Evolutionary conservation across 2,113 vertebrate species (phyloP), one percentile per base, ranked within the genome.

Genomic region (Lepidothrix coronata): DNA sequence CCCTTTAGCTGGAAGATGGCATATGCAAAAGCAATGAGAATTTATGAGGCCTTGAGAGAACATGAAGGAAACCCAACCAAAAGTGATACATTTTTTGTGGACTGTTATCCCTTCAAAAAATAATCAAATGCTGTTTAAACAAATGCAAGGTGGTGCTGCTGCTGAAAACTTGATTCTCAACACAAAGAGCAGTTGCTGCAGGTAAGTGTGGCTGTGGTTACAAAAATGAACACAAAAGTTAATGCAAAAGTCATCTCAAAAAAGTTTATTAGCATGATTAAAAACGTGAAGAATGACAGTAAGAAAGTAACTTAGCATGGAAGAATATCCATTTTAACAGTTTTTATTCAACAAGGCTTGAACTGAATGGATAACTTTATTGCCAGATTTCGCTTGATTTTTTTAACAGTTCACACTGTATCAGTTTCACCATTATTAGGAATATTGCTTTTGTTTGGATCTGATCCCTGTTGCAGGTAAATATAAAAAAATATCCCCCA

Each of bases 261-360:
- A 98, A 97, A 91, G 94, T 98, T 98, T 98, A 98, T 98, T 98
- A 98, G 97, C 97, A 98, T 98, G 98, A 98, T 98, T 98, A 98
- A 98, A 98, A 98, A 98, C 65, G 80, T 97, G 98, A 97, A 97
- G 95, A 98, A 93, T 93, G 97, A 98, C 97, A 98, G 91, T 91
- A 95, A 94, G 70, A 95, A 97, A 95, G 93, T 90, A 96, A 96
- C 61, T 97, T 94, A 96, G 96, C 96, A 97, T 94, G 96, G 97
- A 97, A 98, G 96, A 95, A 79, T 78, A 97, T 96, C 97, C 96
- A 92, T 96, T 97, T 97, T 91, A 97, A 97, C 89, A 95, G 85
- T 92, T 96, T 93, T 92, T 73, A 96, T 80, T 96, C 88, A 97
- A 95, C 97, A 96, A 81, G 33, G 85, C 58, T 95, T 89, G 62